Base-by-base conservation (phyloP, 2,888 invertebrate genomes). In the Plemyria rubiginata region DNA sequence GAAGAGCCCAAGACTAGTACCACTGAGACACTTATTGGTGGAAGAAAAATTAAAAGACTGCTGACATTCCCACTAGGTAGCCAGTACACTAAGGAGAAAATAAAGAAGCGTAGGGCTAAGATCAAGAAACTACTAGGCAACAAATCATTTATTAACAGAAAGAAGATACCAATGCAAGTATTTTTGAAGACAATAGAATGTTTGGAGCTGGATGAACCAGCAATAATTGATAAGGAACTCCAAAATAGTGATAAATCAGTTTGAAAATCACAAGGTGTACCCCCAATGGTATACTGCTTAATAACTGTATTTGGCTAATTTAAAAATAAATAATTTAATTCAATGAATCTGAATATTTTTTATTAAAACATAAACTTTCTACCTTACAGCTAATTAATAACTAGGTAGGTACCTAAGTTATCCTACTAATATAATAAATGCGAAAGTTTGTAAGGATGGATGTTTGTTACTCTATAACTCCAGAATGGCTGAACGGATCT, bases 101-200 rank as follows among this genome's bases (percentile, higher is more conserved):
- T 94, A 32, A 94, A 93, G 74, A 94, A 94, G 71, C 90, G 94
- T 48, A 87, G 93, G 61, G 93, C 94, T 38, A 94, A 93, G 82
- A 92, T 94, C 29, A 94, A 94, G 74, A 93, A 92, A 71, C 77
- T 94, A 1, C 84, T 94, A 69, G 93, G 94, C 28, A 92, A 91
- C 64, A 93, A 92, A 74, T 80, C 92, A 67, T 91, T 87, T 72
- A 73, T 90, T 16, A 94, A 93, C 68, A 90, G 92, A 72, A 93
- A 90, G 71, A 88, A 90, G 72, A 88, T 93, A 67, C 91, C 94
- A 3, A 94, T 94, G 94, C 87, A 93, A 75, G 88, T 92, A 49
- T 93, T 94, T 70, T 82, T 94, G 6, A 87, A 94, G 72, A 94
- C 92, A 67, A 89, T 94, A 60, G 93, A 94, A 80, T 87, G 87